Conservation (phyloP, 2,113 vertebrate species). For the Sprattus sprattus region DNA sequence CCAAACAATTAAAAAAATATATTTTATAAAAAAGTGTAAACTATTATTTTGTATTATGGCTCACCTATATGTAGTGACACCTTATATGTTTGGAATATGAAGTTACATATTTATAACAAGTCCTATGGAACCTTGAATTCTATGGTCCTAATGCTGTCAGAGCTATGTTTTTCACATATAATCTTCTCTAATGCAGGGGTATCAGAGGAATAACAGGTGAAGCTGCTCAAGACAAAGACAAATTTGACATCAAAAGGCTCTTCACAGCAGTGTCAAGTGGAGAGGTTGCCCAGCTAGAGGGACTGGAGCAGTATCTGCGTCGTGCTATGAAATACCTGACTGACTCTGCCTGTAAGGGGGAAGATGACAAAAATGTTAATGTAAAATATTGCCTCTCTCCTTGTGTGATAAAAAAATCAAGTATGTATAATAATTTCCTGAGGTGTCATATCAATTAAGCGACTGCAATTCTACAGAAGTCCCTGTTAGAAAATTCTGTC, state of each 20-base stretch:
- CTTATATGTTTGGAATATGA: background rate
- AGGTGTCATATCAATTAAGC: too few species aligned
- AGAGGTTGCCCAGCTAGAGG: slow-evolving; percentile 73
- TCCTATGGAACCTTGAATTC: background rate
- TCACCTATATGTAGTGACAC: too few species aligned
- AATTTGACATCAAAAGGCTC: slow-evolving; percentile 63
- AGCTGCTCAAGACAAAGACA: slow-evolving; percentile 50
- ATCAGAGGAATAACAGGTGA: slow-evolving; percentile 54
- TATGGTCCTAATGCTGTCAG: background rate
- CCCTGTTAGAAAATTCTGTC: too few species aligned
- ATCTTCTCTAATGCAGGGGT: slow-evolving; percentile 49
- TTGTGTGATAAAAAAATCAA: too few species aligned
- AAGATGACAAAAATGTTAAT: background rate
- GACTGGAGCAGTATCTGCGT: slow-evolving; percentile 78
- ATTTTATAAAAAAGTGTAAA: too few species aligned
- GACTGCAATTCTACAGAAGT: too few species aligned
- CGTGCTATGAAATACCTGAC: slow-evolving; percentile 80
- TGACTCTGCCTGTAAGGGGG: slow-evolving; percentile 80
- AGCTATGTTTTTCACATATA: slow-evolving; percentile 47
- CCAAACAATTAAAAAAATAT: too few species aligned
- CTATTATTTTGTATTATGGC: too few species aligned
- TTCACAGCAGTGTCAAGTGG: slow-evolving; percentile 85
- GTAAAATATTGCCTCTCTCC: too few species aligned
- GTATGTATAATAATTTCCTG: too few species aligned
- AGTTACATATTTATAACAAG: background rate